Conservation (phyloP, 2,888 invertebrate species). For the Sarcophaga carnaria region DNA sequence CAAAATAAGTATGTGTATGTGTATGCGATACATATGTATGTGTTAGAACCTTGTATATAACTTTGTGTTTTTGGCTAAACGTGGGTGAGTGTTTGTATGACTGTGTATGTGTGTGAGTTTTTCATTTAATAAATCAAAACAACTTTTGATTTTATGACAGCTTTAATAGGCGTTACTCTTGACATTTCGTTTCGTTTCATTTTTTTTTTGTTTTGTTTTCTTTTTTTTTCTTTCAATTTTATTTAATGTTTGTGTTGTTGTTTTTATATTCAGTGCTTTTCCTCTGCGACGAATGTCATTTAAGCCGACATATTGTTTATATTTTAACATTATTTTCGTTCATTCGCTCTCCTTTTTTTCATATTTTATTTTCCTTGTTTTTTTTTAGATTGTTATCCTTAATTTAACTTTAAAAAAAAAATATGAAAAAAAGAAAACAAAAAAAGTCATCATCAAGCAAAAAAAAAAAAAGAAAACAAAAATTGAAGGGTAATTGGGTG, state of each 20-base stretch:
- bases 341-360: neutral
- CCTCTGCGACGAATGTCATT: slow-evolving; percentile 32
- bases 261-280: neutral
- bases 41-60: neutral
- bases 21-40: neutral
- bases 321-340: slow-evolving; percentile 14
- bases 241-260: slow-evolving; percentile 26
- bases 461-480: neutral
- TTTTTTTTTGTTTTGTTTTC: slow-evolving; percentile 33
- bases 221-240: slow-evolving; percentile 17
- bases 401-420: slow-evolving; percentile 24
- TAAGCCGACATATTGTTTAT: slow-evolving; percentile 41
- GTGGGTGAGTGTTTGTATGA: neutral
- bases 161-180: slow-evolving; percentile 68
- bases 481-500: slow-evolving; percentile 37
- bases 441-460: neutral
- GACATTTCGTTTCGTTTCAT: slow-evolving; percentile 53
- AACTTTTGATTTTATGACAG: slow-evolving; percentile 74
- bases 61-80: neutral
- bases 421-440: slow-evolving; percentile 4
- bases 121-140: slow-evolving; percentile 79
- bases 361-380: neutral
- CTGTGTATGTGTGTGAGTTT: slow-evolving; percentile 34
- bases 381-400: slow-evolving; percentile 29
- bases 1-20: neutral